phyloP scores from a whole-genome alignment of 2,888 invertebrate genomes.

The Dinocampus coccinellae region DNA sequence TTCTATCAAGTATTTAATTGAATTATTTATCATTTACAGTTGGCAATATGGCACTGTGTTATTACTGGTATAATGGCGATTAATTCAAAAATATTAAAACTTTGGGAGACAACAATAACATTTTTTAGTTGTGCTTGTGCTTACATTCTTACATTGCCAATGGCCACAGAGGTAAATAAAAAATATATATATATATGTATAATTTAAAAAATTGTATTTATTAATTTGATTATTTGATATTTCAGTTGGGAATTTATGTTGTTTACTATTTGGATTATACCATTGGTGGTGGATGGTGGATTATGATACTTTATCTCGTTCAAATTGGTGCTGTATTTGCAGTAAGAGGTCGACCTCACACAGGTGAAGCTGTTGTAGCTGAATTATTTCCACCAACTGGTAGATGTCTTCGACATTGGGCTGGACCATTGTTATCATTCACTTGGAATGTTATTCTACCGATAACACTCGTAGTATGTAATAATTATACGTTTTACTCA shows the following conservation, averaged over 20 bases:
- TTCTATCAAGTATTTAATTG: not conserved
- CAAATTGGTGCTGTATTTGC: conserved; percentile 87
- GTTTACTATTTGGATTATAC: conserved; percentile 89
- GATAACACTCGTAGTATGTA: conserved; percentile 81
- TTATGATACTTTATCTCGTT: conserved; percentile 82
- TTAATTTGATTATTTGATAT: conserved; percentile 41
- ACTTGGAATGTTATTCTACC: conserved; percentile 91
- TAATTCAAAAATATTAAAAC: conserved; percentile 78
- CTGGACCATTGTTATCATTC: conserved; percentile 82
- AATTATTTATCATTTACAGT: conserved; percentile 62
- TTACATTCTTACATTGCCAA: conserved; percentile 84
- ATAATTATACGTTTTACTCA: not conserved
- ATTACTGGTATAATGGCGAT: conserved; percentile 87
- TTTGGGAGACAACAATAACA: conserved; percentile 87
- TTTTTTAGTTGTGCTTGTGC: conserved; percentile 88
- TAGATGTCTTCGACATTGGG: conserved; percentile 71
- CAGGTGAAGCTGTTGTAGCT: conserved; percentile 80
- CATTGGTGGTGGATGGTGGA: conserved; percentile 89
- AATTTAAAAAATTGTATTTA: not conserved
- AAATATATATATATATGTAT: not conserved
- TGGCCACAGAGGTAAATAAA: conserved; percentile 84
- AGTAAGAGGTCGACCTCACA: conserved; percentile 88
- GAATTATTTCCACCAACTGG: conserved; percentile 73
- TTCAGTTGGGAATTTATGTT: conserved; percentile 81
- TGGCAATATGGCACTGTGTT: conserved; percentile 93